Evolutionary conservation across 2,113 vertebrate genomes (phyloP), one percentile per base, ranked within the genome.

Genomic region (Ivindomyrus marchei): DNA sequence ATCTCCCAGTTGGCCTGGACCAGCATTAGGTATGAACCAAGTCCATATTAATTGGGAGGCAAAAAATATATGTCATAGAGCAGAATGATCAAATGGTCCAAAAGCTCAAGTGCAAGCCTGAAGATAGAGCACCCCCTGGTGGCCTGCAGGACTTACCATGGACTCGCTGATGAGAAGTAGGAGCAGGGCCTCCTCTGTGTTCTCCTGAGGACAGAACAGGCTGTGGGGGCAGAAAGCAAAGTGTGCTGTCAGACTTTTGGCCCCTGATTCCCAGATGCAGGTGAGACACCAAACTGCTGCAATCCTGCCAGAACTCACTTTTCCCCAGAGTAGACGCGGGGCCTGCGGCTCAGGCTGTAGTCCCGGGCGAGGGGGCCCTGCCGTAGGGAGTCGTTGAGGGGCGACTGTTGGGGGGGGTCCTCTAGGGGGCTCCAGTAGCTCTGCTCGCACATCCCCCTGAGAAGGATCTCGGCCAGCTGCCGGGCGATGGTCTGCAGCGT

Each of bases 201-300:
- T 99, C 95, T 99, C 98, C 96, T 99, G 98, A 93, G 98, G 98
- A 95, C 98, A 99, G 94, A 99, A 99, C 94, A 99, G 96, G 95
- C 98, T 99, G 95, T 92, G 88, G 85, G 47, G 85, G 50, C 50
- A 56, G 50, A 87, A 24, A 47, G 83, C 45, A 85, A 2, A 46
- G 45, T 8, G 7, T 13, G 3, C 21, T 13, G 45, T 85, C 45
- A 45, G 9, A 19, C 36, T 85, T 19, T 80, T 15, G 36, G 2
- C 5, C 70, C 21, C 6, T 1, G 83, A 19, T 6, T 45, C 39
- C 42, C 21, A 19, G 11, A 21, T 42, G 74, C 74, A 80, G 10
- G 74, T 80, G 77, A 83, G 39, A 83, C 77, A 39, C 77, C 80
- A 47, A 4, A 45, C 31, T 39, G 13, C 70, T 19, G 70, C 36